Conservation (phyloP, 2,113 vertebrate genomes). For the Notothenia coriiceps region DNA sequence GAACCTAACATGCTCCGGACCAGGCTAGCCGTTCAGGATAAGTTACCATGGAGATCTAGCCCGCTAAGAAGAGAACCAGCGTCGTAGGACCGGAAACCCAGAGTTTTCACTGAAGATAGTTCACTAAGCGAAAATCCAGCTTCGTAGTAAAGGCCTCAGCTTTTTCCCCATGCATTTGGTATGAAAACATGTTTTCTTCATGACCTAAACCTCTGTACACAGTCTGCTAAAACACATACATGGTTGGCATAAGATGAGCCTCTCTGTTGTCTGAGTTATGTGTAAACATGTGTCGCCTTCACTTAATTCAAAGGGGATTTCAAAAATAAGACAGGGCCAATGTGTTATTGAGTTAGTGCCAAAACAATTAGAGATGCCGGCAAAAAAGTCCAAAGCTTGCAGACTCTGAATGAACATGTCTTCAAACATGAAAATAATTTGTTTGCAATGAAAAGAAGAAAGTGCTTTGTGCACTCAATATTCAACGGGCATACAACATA, state of each 20-base stretch:
- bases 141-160: not conserved
- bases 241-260: not conserved
- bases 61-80: too few relatives aligned
- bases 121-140: too few relatives aligned
- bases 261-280: not conserved
- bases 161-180: not conserved
- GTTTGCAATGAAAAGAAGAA: not conserved
- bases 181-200: not conserved
- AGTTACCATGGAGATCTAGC: too few relatives aligned
- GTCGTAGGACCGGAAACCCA: too few relatives aligned
- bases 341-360: not conserved
- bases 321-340: not conserved
- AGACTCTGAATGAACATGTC: not conserved
- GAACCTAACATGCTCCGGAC: too few relatives aligned
- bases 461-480: not conserved
- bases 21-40: too few relatives aligned
- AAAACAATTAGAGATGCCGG: not conserved
- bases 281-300: not conserved
- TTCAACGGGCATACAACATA: not conserved
- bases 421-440: not conserved
- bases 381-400: not conserved
- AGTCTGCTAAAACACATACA: not conserved
- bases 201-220: not conserved
- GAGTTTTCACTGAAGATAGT: too few relatives aligned
- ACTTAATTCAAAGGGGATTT: not conserved